These are phyloP conservation scores for Perca flavescens DNA, from an alignment of 2,113 vertebrate species.

Conservation along the genomic window DNA sequence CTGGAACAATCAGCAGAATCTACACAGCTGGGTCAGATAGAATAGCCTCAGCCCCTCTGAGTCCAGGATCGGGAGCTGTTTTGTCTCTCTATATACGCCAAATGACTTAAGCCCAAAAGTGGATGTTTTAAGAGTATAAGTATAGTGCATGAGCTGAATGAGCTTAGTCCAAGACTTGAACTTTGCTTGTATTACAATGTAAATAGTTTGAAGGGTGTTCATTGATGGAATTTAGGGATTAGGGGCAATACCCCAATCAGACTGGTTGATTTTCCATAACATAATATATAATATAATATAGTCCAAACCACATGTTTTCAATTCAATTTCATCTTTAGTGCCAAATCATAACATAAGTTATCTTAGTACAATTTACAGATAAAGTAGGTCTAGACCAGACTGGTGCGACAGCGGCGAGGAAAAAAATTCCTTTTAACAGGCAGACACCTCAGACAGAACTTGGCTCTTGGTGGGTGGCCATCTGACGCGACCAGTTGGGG, in stretches of 20 bases:
- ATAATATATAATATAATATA: no score
- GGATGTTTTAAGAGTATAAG: conserved; percentile 50
- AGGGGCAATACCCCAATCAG: conserved; percentile 5
- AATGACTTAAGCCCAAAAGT: conserved; percentile 47
- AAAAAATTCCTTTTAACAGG: no score
- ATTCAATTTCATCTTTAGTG: no score
- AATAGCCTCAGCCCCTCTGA: conserved; percentile 43
- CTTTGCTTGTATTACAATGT: conserved; percentile 23
- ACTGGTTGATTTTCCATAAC: conserved; percentile 38
- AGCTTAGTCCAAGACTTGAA: conserved; percentile 43
- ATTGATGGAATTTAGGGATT: conserved; percentile 41
- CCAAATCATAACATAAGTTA: no score
- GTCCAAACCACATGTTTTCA: no score
- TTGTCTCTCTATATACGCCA: conserved; percentile 48
- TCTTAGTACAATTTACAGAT: no score
- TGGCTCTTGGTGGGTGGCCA: no score
- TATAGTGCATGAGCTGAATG: conserved; percentile 33
- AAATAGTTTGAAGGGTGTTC: conserved; percentile 46
- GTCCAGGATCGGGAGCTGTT: conserved; percentile 53
- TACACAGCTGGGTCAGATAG: conserved; percentile 68
- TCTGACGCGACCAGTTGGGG: no score
- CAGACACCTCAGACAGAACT: no score
- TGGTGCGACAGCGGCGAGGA: no score
- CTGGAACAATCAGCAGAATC: conserved; percentile 70
- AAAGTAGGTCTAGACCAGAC: no score